Conservation (phyloP, 2,113 vertebrate genomes). For the Brienomyrus brachyistius region DNA sequence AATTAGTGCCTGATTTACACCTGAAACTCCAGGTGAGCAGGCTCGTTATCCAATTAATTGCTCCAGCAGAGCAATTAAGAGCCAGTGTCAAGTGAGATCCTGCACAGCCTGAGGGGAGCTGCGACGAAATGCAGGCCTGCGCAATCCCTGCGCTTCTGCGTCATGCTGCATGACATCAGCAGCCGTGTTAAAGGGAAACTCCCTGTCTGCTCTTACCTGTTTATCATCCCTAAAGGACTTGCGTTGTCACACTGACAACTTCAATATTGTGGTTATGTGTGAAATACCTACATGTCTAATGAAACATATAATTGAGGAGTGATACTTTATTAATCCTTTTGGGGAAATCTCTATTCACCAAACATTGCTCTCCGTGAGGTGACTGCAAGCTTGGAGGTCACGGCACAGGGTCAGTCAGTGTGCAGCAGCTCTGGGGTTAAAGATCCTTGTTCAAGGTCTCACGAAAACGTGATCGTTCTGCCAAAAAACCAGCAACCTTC, state of each 20-base stretch:
- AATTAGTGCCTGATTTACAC: conserved; percentile 12
- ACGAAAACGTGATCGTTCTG: not conserved
- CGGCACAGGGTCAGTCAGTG: not conserved
- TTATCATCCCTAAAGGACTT: not conserved
- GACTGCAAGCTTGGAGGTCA: not conserved
- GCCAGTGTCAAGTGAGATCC: not conserved
- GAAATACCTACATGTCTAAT: not conserved
- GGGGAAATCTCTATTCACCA: not conserved
- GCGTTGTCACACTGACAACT: not conserved
- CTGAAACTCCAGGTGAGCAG: not conserved
- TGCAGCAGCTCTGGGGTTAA: not conserved
- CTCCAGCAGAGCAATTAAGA: conserved; percentile 3
- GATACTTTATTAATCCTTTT: not conserved
- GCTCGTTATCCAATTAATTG: conserved; percentile 3
- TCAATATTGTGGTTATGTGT: not conserved
- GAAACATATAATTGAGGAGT: not conserved
- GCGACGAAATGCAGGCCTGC: not conserved
- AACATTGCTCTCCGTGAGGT: not conserved
- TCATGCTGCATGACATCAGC: not conserved
- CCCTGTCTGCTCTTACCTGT: not conserved
- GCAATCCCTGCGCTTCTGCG: not conserved
- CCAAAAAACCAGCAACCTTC: not conserved
- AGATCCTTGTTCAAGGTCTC: not conserved
- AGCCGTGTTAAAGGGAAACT: not conserved
- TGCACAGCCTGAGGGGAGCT: not conserved